Percentiles rank a stretch among this genome's conserved stretches.
Conservation (phyloP, 2,888 invertebrate species). For the Caenorhabditis sulstoni region DNA sequence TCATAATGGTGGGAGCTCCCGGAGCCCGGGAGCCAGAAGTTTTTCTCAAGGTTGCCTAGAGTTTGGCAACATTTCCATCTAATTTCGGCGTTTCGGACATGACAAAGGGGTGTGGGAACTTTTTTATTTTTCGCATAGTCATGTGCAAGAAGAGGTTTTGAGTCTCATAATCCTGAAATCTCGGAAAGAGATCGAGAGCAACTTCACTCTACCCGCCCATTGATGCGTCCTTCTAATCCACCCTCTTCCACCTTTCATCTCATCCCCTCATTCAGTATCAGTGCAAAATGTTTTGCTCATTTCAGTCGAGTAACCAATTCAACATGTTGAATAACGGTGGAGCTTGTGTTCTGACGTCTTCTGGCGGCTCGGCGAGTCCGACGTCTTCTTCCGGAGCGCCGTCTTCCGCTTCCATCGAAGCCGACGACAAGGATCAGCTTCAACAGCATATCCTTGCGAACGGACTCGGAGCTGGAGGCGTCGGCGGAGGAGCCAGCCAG, state of each 20-base stretch:
- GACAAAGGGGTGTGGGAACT: conserved; percentile 35
- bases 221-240: neutral
- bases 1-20: neutral
- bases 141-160: conserved; percentile 22
- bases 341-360: conserved; percentile 30
- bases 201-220: neutral
- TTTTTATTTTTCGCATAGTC: conserved; percentile 16
- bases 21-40: neutral
- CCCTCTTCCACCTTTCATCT: conserved; percentile 7
- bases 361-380: conserved; percentile 54
- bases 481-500: conserved; percentile 2
- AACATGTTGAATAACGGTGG: conserved; percentile 52
- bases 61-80: conserved; percentile 45
- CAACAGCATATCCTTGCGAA: conserved; percentile 19
- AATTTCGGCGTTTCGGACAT: conserved; percentile 42
- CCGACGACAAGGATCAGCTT: conserved; percentile 34
- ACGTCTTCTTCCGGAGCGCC: conserved; percentile 60
- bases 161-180: conserved; percentile 22
- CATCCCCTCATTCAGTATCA: conserved; percentile 4
- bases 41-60: neutral
- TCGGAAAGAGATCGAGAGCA: no score
- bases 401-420: conserved; percentile 45
- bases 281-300: conserved; percentile 22
- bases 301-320: conserved; percentile 55
- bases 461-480: neutral